Percentiles rank a stretch among this genome's conserved stretches.
Evolutionary conservation across 2,797 vertebrate species (phyloP).

Genomic region (Syncerus caffer): DNA sequence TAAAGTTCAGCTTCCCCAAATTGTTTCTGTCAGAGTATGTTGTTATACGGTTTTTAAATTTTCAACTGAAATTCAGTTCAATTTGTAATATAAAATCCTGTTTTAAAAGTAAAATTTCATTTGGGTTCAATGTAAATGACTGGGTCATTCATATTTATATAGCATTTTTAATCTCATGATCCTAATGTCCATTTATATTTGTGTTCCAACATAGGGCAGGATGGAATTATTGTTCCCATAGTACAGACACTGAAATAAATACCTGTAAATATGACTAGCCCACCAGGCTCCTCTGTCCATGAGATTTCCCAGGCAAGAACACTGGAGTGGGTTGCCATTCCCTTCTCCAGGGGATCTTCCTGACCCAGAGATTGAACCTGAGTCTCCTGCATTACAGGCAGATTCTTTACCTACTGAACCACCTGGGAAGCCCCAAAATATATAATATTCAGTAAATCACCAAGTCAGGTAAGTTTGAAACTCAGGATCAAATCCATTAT

Average conservation of each 20-base stretch:
- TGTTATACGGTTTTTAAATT: not conserved
- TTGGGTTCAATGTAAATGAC: slow-evolving; percentile 36
- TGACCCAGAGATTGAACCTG: not conserved
- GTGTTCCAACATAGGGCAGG: not conserved
- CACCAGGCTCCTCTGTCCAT: not conserved
- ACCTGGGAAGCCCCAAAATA: not conserved
- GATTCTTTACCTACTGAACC: not conserved
- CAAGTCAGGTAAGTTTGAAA: not conserved
- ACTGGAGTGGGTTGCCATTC: not conserved
- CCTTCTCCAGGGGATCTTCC: not conserved
- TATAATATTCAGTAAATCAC: not conserved
- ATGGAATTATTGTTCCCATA: not conserved
- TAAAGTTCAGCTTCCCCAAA: not conserved
- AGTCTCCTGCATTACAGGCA: not conserved
- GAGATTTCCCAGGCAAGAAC: not conserved
- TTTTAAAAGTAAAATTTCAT: slow-evolving; percentile 29
- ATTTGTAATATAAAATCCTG: slow-evolving; percentile 15
- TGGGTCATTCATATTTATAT: slow-evolving; percentile 23
- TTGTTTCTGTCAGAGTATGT: slow-evolving; percentile 5
- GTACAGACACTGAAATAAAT: not conserved
- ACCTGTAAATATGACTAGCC: not conserved
- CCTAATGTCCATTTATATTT: slow-evolving; percentile 13
- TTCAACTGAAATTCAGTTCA: not conserved
- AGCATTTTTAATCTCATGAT: slow-evolving; percentile 7
- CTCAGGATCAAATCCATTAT: not conserved